Conservation (phyloP, 2,888 invertebrate genomes). For the Phalera bucephala region DNA sequence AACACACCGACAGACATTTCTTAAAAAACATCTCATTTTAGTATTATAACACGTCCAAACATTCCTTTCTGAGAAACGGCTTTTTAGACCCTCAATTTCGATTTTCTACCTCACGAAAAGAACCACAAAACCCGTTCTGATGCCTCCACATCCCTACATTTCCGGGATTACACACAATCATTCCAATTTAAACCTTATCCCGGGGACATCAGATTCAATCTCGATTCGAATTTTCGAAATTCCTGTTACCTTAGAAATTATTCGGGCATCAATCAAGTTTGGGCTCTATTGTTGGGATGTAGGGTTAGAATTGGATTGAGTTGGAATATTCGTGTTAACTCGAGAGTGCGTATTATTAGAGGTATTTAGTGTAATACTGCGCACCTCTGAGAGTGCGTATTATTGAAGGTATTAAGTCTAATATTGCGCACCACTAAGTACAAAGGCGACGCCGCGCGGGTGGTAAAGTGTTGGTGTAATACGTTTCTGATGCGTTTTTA, state of each 20-base stretch:
- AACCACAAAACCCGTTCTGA: slow-evolving; percentile 34
- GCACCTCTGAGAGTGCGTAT: background rate
- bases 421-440: slow-evolving; percentile 4
- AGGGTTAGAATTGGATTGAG: background rate
- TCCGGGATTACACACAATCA: slow-evolving; percentile 31
- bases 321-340: slow-evolving; percentile 4
- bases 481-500: slow-evolving; percentile 79
- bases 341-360: slow-evolving; percentile 16
- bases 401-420: background rate
- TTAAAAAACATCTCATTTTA: background rate
- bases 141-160: slow-evolving; percentile 37
- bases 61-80: slow-evolving; percentile 16
- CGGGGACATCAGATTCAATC: slow-evolving; percentile 1
- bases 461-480: slow-evolving; percentile 71
- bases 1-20: background rate
- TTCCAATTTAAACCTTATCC: slow-evolving; percentile 14
- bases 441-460: slow-evolving; percentile 39
- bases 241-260: slow-evolving; percentile 3
- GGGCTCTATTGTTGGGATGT: background rate
- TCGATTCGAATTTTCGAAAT: slow-evolving; percentile 3
- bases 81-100: slow-evolving; percentile 40
- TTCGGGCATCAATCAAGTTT: slow-evolving; percentile 1
- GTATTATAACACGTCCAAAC: background rate
- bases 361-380: slow-evolving; percentile 10
- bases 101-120: slow-evolving; percentile 38